phyloP scores from a whole-genome alignment of 1,140 invertebrate species.

The Drosophila pandora region DNA sequence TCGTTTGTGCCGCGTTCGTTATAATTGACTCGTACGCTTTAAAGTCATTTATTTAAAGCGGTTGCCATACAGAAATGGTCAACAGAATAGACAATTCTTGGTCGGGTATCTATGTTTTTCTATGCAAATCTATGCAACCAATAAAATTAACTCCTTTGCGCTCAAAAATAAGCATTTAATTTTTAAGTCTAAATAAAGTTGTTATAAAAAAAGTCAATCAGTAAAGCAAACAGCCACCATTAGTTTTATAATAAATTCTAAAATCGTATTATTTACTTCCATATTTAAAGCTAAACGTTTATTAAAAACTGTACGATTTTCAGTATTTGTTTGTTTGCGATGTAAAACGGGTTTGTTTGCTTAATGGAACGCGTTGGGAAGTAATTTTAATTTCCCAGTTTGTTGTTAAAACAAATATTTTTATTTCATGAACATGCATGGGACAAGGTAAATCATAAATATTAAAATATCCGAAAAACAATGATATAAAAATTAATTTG shows the following conservation, averaged over 20 bases:
- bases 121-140: too few species aligned
- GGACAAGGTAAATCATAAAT: conserved; percentile 27
- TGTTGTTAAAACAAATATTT: conserved; percentile 37
- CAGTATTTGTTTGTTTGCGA: not conserved
- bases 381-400: conserved; percentile 32
- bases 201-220: too few species aligned
- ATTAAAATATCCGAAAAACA: conserved; percentile 27
- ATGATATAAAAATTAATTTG: conserved; percentile 47
- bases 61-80: not conserved
- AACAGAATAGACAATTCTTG: not conserved
- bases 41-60: conserved; percentile 8
- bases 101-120: too few species aligned
- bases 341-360: conserved; percentile 24
- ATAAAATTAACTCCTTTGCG: too few species aligned
- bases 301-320: not conserved
- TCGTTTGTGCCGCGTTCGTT: conserved; percentile 16
- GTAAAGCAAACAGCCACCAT: too few species aligned
- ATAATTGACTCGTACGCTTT: conserved; percentile 2
- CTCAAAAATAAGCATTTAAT: too few species aligned
- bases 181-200: too few species aligned
- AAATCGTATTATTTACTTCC: not conserved
- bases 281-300: not conserved
- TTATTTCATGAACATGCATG: conserved; percentile 8
- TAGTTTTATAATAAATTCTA: not conserved
- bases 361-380: conserved; percentile 2